Base-by-base conservation (phyloP, 2,888 invertebrate genomes). In the Hirtodrosophila duncani region DNA sequence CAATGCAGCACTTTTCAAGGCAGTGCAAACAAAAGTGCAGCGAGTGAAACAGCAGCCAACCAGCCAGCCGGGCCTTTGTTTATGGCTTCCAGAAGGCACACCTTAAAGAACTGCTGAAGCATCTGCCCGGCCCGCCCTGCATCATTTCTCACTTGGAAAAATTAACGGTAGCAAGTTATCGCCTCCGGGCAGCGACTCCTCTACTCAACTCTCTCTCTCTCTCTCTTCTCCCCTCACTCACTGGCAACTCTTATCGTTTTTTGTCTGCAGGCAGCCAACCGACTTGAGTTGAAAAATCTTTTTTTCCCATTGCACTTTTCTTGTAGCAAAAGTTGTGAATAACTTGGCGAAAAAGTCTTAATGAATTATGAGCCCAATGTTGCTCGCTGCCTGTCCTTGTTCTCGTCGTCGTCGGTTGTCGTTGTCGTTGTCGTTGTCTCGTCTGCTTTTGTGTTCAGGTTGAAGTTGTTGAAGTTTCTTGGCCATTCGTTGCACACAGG, bases 81-180 rank as follows among this genome's bases (percentile, higher is more conserved):
- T 83, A 83, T 71, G 64, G 67, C 68, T 72, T 80, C 70, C 69
- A 72, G 72, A 82, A 82, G 83, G 83, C 81, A 83, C 84, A 84
- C 84, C 84, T 84, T 72, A 65, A 81, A 72, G 70, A 63, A 80
- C 66, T 56, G 44, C 34, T 21, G 31, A 14, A 21, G 26, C 45
- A n/a, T 38, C 45, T 26, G 43, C 42, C 44, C 44, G 21, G 11
- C 39, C 9, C 26, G 8, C 20, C 7, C n/a, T n/a, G 29, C 24
- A 8, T 11, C 9, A 30, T 29, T 11, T 41, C 20, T 4, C 7
- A 4, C 5, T 20, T 20, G 20, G 36, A 33, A 43, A 45, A 58
- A 46, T 67, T 34, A 68, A 62, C 56, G 59, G 36, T 43, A 38
- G 74, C 55, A 45, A 61, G 63, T 66, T 71, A 69, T 71, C 74